Conservation (phyloP, 1,140 invertebrate genomes). For the Spodoptera frugiperda region DNA sequence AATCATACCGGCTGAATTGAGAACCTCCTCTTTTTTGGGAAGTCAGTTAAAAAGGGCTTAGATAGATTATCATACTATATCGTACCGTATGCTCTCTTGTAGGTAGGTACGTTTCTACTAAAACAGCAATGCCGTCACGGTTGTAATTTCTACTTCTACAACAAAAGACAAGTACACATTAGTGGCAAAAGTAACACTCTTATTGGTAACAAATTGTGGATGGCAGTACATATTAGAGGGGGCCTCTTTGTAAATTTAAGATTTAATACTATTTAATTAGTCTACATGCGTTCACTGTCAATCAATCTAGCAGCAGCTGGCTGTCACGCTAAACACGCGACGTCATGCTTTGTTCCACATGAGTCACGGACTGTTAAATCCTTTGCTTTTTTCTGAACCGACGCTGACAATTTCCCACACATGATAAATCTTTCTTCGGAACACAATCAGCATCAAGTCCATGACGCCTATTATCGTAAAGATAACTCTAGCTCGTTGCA, state of each 20-base stretch:
- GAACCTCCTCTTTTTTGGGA: too few species aligned
- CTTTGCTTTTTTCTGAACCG: neutral
- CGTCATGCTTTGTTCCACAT: slow-evolving; percentile 44
- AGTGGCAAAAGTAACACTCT: too few species aligned
- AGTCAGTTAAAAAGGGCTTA: too few species aligned
- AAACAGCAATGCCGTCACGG: too few species aligned
- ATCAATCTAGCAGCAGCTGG: slow-evolving; percentile 18
- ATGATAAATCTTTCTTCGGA: neutral
- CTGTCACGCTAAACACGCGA: slow-evolving; percentile 30
- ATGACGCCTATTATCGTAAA: slow-evolving; percentile 24
- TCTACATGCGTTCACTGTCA: slow-evolving; percentile 18
- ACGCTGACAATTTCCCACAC: neutral
- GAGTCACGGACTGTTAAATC: slow-evolving; percentile 59
- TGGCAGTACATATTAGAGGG: too few species aligned
- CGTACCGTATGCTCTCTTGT: too few species aligned
- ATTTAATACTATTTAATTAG: slow-evolving; percentile 13
- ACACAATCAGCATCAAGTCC: slow-evolving; percentile 21
- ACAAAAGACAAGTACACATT: too few species aligned
- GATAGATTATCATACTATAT: too few species aligned
- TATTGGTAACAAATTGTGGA: too few species aligned
- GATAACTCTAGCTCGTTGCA: slow-evolving; percentile 14
- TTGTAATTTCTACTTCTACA: too few species aligned
- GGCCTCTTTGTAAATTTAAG: neutral
- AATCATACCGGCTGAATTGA: too few species aligned
- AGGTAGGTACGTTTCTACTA: too few species aligned